Conservation (phyloP, 2,888 invertebrate species). For the Hoplodrina ambigua region DNA sequence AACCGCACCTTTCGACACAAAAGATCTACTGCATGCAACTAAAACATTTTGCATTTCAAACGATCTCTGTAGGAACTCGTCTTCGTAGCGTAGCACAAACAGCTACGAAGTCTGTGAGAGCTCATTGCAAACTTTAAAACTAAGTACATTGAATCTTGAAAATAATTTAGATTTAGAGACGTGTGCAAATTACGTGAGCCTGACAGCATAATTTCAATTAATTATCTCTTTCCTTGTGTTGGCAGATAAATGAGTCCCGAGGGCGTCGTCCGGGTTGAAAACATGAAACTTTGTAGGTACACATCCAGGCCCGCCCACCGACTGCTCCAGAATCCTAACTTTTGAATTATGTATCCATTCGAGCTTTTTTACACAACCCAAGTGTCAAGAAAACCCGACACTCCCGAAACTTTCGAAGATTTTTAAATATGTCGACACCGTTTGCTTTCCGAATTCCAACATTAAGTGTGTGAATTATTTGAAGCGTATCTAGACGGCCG, state of each 20-base stretch:
- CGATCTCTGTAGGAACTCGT: conserved; percentile 11
- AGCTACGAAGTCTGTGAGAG: conserved; percentile 4
- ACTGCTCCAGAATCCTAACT: conserved; percentile 73
- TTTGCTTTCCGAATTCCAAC: conserved; percentile 26
- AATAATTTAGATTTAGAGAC: conserved; percentile 62
- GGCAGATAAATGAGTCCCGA: conserved; percentile 83
- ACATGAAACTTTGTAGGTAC: conserved; percentile 79
- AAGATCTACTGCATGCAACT: conserved; percentile 45
- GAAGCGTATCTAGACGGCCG: conserved; percentile 23
- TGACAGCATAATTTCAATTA: conserved; percentile 85
- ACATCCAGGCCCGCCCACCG: conserved; percentile 75
- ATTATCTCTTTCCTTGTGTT: conserved; percentile 81
- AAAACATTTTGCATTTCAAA: conserved; percentile 43
- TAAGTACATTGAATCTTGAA: conserved; percentile 38
- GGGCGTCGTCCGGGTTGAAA: conserved; percentile 80
- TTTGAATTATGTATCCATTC: conserved; percentile 83
- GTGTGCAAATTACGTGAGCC: conserved; percentile 70
- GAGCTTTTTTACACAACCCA: conserved; percentile 77
- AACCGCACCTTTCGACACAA: conserved; percentile 55
- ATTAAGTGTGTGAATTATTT: conserved; percentile 41
- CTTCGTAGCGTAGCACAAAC: conserved; percentile 3
- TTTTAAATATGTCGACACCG: conserved; percentile 55
- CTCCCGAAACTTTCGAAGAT: conserved; percentile 66
- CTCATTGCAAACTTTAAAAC: conserved; percentile 21
- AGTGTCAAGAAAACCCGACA: conserved; percentile 70